Conservation (phyloP, 2,797 vertebrate species). For the Falco berigora region DNA sequence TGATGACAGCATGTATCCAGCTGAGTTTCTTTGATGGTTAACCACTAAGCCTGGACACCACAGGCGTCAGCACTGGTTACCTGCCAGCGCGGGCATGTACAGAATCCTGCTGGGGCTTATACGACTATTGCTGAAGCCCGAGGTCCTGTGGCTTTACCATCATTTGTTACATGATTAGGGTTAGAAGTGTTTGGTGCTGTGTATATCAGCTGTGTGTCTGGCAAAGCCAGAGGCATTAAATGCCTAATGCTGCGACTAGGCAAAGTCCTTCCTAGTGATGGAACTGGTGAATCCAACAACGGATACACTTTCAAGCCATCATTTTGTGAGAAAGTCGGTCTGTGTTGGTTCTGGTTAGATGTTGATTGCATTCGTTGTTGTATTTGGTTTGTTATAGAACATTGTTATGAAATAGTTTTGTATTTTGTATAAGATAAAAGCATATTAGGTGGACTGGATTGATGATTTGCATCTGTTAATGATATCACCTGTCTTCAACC, state of each 20-base stretch:
- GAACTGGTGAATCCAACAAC: background rate
- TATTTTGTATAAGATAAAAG: background rate
- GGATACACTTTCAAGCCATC: background rate
- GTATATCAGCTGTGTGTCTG: fast-evolving
- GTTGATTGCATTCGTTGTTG: background rate
- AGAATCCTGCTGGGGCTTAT: background rate
- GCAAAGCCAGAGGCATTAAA: background rate
- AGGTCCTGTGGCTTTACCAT: background rate
- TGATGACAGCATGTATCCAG: background rate
- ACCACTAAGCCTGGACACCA: fast-evolving
- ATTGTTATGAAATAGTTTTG: background rate
- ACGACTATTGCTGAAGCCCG: background rate
- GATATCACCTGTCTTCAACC: background rate
- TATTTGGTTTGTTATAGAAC: background rate
- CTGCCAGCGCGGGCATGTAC: fast-evolving
- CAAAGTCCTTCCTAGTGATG: background rate
- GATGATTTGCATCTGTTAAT: background rate
- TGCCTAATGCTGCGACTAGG: background rate
- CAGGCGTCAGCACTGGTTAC: background rate
- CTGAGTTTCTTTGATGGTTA: background rate
- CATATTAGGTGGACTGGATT: background rate
- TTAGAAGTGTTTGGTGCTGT: background rate
- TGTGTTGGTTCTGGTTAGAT: background rate
- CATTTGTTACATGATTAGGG: fast-evolving
- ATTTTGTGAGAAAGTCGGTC: background rate